Percentiles rank a stretch among this genome's conserved stretches.
Conservation (phyloP, 2,113 vertebrate genomes). For the Perognathus longimembris region DNA sequence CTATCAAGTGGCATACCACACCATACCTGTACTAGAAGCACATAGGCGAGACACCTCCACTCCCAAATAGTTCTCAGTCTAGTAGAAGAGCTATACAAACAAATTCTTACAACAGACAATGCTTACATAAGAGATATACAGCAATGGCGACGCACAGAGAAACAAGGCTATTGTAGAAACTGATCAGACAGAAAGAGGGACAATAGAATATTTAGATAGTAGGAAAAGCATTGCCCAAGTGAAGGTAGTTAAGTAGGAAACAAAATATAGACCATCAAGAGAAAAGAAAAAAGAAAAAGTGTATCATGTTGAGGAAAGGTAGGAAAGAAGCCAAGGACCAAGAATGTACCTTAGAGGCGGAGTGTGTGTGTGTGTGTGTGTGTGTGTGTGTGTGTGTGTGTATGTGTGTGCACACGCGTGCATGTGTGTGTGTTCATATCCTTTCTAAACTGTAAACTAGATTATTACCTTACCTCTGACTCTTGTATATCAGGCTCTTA, state of each 20-base stretch:
- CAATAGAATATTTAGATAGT: background rate
- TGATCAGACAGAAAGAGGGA: background rate
- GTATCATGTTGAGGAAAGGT: background rate
- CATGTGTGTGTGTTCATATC: background rate
- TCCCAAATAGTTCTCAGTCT: background rate
- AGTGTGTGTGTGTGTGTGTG: background rate
- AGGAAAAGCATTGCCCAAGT: background rate
- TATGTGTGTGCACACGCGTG: too few relatives aligned
- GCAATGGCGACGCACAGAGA: background rate
- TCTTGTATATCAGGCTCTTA: background rate
- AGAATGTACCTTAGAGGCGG: background rate
- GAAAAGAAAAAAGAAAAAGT: conserved; percentile 10
- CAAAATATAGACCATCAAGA: background rate
- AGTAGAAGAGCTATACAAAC: background rate
- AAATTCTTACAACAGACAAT: background rate
- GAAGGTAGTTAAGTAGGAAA: background rate
- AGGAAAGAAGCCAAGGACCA: conserved; percentile 13
- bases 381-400: background rate
- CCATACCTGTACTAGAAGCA: background rate
- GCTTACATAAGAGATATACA: background rate
- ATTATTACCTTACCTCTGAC: conserved; percentile 18
- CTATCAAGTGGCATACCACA: background rate
- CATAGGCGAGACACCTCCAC: background rate
- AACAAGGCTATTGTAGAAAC: background rate
- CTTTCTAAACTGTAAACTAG: background rate